Evolutionary conservation across 2,888 invertebrate species (phyloP).

Genomic region (Chloroclystis v-ata): DNA sequence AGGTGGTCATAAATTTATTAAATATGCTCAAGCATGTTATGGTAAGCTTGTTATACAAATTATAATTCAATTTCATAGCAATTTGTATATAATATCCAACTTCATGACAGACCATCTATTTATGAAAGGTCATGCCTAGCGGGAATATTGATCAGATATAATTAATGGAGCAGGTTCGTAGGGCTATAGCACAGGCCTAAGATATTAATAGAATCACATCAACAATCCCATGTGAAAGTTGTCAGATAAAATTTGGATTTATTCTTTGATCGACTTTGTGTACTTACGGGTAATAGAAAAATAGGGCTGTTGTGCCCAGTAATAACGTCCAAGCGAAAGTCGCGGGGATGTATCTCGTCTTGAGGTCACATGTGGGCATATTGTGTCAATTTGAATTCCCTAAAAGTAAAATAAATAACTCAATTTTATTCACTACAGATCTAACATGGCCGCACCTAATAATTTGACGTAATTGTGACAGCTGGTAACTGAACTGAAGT

Average conservation of each 20-base stretch:
- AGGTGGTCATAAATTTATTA: background rate
- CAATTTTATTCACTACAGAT: constrained; percentile 75
- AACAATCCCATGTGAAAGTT: constrained; percentile 71
- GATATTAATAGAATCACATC: constrained; percentile 68
- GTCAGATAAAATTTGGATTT: constrained; percentile 64
- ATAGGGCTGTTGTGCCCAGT: constrained; percentile 93
- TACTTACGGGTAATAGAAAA: constrained; percentile 99
- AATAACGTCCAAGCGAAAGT: constrained; percentile 98
- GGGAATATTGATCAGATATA: constrained; percentile 14
- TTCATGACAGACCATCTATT: constrained; percentile 6
- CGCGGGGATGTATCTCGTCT: constrained; percentile 98
- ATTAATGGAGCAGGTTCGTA: constrained; percentile 36
- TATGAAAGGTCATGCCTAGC: constrained; percentile 18
- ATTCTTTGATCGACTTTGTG: constrained; percentile 58
- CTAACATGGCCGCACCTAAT: constrained; percentile 82
- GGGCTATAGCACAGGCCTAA: constrained; percentile 46
- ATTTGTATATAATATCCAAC: constrained; percentile 8
- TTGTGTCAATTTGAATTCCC: constrained; percentile 73
- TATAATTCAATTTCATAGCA: constrained; percentile 16
- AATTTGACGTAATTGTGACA: constrained; percentile 49
- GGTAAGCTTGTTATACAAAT: background rate
- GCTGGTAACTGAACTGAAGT: constrained; percentile 1
- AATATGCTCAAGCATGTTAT: background rate
- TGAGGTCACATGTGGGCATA: constrained; percentile 98
- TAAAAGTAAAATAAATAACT: constrained; percentile 64